These are phyloP conservation scores for Sebastes kiyomatsui DNA, from an alignment of 2,797 vertebrate species.

Conservation along the genomic window DNA sequence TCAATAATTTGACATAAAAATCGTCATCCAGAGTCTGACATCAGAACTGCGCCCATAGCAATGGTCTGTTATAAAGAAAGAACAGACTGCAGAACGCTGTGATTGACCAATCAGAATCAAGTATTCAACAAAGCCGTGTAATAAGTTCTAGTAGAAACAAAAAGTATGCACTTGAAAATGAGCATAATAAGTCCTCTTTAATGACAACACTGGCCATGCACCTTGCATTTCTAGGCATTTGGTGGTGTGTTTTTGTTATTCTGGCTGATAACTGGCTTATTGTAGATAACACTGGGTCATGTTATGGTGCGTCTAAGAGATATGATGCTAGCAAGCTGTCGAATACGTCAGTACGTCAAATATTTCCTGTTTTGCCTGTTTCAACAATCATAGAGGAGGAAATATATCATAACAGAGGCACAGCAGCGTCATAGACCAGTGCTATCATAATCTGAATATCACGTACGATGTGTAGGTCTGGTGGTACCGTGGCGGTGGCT, in stretches of 20 bases:
- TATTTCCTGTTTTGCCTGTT: neutral
- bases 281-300: neutral
- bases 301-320: neutral
- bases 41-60: no score
- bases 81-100: no score
- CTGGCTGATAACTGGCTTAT: neutral
- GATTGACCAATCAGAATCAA: no score
- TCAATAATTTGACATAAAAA: no score
- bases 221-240: neutral
- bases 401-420: no score
- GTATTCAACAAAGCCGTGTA: no score
- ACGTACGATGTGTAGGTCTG: slow-evolving; percentile 78
- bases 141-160: no score
- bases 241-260: neutral
- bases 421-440: neutral
- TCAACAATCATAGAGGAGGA: neutral
- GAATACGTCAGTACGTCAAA: neutral
- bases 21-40: no score
- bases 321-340: neutral
- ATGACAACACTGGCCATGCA: neutral
- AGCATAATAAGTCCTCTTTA: no score
- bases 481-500: slow-evolving; percentile 92
- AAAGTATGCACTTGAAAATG: no score
- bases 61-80: no score
- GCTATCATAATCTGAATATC: neutral